Conservation (phyloP, 2,797 vertebrate species). For the Poecilia velifera region DNA sequence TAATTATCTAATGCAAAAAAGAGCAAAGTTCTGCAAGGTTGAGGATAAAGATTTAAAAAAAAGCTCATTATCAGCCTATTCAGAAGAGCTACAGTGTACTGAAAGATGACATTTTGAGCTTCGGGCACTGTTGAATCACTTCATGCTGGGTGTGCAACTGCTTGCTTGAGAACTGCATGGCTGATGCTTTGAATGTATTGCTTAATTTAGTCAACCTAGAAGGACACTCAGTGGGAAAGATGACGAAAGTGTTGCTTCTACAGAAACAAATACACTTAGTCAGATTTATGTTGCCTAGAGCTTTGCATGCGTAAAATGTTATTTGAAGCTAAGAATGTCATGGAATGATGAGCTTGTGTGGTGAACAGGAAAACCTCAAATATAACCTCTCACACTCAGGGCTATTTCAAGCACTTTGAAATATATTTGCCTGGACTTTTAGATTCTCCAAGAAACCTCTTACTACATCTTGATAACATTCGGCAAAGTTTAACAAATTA, state of each 20-base stretch:
- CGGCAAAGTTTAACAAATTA: not conserved
- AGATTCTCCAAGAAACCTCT: not conserved
- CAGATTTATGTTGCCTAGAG: slow-evolving; percentile 15
- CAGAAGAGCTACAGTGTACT: slow-evolving; percentile 43
- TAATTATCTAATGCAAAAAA: slow-evolving; percentile 53
- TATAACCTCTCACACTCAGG: not conserved
- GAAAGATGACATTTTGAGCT: slow-evolving; percentile 63
- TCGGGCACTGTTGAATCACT: slow-evolving; percentile 48
- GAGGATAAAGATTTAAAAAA: slow-evolving; percentile 38
- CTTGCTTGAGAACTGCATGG: slow-evolving; percentile 43
- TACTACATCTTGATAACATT: not conserved
- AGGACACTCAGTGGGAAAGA: slow-evolving; percentile 44
- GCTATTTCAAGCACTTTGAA: not conserved
- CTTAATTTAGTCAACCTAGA: slow-evolving; percentile 55
- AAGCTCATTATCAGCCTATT: slow-evolving; percentile 38
- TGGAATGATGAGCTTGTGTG: not conserved
- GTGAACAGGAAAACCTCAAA: not conserved
- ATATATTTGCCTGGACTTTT: not conserved
- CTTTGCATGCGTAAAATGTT: slow-evolving; percentile 1
- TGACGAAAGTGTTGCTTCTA: slow-evolving; percentile 38
- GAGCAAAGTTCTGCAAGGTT: slow-evolving; percentile 34
- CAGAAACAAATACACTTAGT: slow-evolving; percentile 41
- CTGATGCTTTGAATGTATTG: slow-evolving; percentile 64
- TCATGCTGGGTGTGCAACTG: slow-evolving; percentile 60
- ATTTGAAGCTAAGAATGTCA: not conserved